Evolutionary conservation across 1,140 invertebrate genomes (phyloP), one percentile per base, ranked within the genome.

Genomic region (Pentalonia nigronervosa): DNA sequence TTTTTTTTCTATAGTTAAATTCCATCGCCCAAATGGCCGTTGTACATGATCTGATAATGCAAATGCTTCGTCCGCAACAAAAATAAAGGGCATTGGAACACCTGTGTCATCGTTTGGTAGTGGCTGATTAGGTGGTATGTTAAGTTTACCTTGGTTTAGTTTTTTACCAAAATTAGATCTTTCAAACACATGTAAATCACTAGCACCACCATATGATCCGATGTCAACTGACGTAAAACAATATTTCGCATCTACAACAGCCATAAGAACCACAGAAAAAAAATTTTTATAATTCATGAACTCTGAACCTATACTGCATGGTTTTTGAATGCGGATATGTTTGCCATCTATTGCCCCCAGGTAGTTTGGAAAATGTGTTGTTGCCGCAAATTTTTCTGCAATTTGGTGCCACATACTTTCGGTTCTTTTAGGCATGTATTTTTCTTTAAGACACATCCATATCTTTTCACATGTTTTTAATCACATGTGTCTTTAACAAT

Each of bases 271-370:
- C 90, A 95, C 95, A 94, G 95, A n/a, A n/a, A 95, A 95, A 94
- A 94, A 94, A 50, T 95, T 94, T 94, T 96, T 96, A 94, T 96
- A 96, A 94, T 96, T 96, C 94, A 95, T 96, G 94, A 95, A 96
- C 25, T 94, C 90, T 17, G 95, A 95, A 91, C 95, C 95, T 94
- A 94, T 94, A 92, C 95, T 94, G 84, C 93, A 91, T 84, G 95
- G 95, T 87, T 92, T 89, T 94, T 94, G 94, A 17, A 94, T 94
- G 34, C 94, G 83, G 25, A 94, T 93, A 56, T 94, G 76, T n/a
- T 93, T 48, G 76, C 91, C 76, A 50, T 93, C 67, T 30, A 93
- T 84, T 30, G 41, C 91, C 9, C 91, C 45, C 9, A 93, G 36
- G 30, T 25, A 81, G 48, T 83, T 41, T 7, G 17, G 76, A 83